These are phyloP conservation scores for Bombus confusus DNA, from an alignment of 1,140 invertebrate genomes.

Conservation along the genomic window DNA sequence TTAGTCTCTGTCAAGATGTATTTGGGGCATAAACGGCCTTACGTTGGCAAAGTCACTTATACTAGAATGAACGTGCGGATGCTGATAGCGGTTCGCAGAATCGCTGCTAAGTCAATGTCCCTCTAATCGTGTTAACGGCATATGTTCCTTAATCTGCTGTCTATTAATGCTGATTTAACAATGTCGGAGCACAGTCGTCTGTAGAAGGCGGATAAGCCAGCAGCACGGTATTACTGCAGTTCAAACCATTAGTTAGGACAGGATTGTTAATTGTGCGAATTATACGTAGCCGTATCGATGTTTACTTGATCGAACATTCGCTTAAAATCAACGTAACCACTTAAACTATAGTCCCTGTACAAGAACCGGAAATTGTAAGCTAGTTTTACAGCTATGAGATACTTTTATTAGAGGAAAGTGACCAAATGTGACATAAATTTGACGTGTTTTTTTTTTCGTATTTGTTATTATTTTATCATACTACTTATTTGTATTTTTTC, in stretches of 20 bases:
- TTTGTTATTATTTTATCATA: too few relatives aligned
- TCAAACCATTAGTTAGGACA: conserved; percentile 25
- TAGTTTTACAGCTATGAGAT: too few relatives aligned
- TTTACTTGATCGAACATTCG: conserved; percentile 11
- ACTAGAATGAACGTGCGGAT: not conserved
- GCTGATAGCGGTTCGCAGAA: not conserved
- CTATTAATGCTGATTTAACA: conserved; percentile 52
- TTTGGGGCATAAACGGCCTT: not conserved
- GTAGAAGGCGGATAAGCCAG: conserved; percentile 38
- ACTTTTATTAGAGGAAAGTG: too few relatives aligned
- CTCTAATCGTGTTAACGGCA: conserved; percentile 35
- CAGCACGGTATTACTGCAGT: not conserved
- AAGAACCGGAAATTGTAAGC: too few relatives aligned
- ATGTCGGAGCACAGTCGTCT: not conserved
- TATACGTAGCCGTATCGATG: conserved; percentile 8
- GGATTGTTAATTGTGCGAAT: conserved; percentile 39
- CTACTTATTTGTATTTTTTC: too few relatives aligned
- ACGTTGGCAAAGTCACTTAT: not conserved
- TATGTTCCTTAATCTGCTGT: conserved; percentile 26
- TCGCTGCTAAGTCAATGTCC: conserved; percentile 21
- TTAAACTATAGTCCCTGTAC: too few relatives aligned
- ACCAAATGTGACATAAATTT: too few relatives aligned
- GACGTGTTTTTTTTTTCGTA: too few relatives aligned
- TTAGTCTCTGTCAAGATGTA: not conserved
- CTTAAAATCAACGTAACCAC: not conserved